Percentiles rank a stretch among this genome's conserved stretches.
These are phyloP conservation scores for Zaprionus ornatus DNA, from an alignment of 1,140 invertebrate species.

Conservation along the genomic window DNA sequence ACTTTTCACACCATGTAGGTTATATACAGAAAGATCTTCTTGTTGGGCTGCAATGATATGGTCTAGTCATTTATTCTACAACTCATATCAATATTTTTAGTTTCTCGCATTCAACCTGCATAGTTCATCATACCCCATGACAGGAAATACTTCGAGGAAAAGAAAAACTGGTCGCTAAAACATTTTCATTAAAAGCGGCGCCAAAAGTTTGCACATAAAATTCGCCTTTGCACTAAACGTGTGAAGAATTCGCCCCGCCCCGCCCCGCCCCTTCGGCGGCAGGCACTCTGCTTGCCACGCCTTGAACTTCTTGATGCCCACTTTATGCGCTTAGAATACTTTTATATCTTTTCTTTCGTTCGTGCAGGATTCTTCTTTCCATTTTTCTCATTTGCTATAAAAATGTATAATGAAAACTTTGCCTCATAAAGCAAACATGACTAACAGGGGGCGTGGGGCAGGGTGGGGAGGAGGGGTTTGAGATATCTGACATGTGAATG, in stretches of 20 bases:
- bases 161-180: slow-evolving; percentile 4
- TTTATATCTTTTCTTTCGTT: slow-evolving; percentile 31
- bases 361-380: slow-evolving; percentile 15
- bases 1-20: too few species aligned
- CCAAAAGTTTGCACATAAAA: slow-evolving; percentile 56
- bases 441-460: not conserved
- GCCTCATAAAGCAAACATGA: slow-evolving; percentile 40
- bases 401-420: slow-evolving; percentile 57
- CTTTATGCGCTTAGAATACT: slow-evolving; percentile 51
- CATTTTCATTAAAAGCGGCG: slow-evolving; percentile 48
- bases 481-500: slow-evolving; percentile 30
- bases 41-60: too few species aligned
- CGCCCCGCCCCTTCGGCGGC: not conserved
- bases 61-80: too few species aligned
- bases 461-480: not conserved
- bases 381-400: slow-evolving; percentile 28
- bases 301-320: slow-evolving; percentile 29
- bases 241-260: slow-evolving; percentile 45
- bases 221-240: slow-evolving; percentile 55
- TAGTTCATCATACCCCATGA: not conserved
- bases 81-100: not conserved
- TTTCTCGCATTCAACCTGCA: not conserved
- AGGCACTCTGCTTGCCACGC: too few species aligned
- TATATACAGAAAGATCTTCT: too few species aligned
- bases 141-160: slow-evolving; percentile 1